A percentile compares a stretch with the other conserved stretches of the same genome.
Conservation (phyloP, 2,113 vertebrate genomes). For the Leptosomus discolor region DNA sequence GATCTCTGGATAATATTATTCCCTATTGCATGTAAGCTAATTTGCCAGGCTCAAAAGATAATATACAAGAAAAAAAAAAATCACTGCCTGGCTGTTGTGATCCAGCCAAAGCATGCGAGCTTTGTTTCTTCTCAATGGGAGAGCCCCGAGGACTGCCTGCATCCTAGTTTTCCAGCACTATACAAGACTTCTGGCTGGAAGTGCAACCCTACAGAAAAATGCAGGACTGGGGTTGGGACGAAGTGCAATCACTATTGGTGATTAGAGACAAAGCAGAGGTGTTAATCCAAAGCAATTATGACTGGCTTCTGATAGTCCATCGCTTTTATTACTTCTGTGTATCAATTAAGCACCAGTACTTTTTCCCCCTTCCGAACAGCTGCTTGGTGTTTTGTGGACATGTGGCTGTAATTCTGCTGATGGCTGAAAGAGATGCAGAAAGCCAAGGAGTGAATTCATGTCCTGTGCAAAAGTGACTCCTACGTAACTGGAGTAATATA, state of each 20-base stretch:
- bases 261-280: background rate
- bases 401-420: background rate
- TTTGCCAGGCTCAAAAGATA: conserved; percentile 4
- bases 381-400: background rate
- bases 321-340: background rate
- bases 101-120: background rate
- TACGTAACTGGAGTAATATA: fast-evolving
- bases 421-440: background rate
- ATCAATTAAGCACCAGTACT: background rate
- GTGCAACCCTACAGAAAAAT: background rate
- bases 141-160: background rate
- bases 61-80: background rate
- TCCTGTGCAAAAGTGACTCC: background rate
- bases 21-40: background rate
- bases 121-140: background rate
- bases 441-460: background rate
- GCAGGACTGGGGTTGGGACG: background rate
- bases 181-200: background rate
- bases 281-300: background rate
- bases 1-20: background rate
- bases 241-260: background rate
- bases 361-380: background rate
- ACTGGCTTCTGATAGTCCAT: background rate
- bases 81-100: background rate
- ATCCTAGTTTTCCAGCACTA: background rate